Conservation (phyloP, 2,113 vertebrate genomes). For the Periophthalmodon schlosseri region DNA sequence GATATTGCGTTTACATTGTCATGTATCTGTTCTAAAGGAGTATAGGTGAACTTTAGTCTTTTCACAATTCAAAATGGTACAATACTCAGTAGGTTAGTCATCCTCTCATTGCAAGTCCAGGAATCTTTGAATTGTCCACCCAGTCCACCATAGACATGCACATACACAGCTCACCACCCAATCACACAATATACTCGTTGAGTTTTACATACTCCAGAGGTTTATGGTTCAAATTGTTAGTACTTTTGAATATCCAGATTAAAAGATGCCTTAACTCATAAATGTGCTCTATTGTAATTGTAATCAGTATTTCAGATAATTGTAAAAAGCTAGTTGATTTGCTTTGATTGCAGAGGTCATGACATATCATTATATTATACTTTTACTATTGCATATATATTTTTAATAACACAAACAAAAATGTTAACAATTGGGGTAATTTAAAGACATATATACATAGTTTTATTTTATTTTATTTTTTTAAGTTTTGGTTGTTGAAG, state of each 20-base stretch:
- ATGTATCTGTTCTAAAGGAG: conserved; percentile 82
- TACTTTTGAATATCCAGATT: conserved; percentile 1
- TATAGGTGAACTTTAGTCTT: conserved; percentile 81
- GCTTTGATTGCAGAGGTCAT: background rate
- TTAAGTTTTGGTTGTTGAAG: background rate
- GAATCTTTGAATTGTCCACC: conserved; percentile 20
- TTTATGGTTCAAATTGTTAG: conserved; percentile 12
- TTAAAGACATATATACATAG: background rate
- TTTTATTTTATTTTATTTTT: background rate
- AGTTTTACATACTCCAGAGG: conserved; percentile 19
- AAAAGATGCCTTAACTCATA: background rate
- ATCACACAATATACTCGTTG: conserved; percentile 17
- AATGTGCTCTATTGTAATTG: background rate
- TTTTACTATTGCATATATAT: conserved; percentile 3
- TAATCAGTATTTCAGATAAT: background rate
- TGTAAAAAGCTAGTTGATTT: background rate
- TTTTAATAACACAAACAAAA: background rate
- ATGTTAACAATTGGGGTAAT: background rate
- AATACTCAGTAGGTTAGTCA: conserved; percentile 69
- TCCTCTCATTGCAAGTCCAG: conserved; percentile 55
- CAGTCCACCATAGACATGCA: conserved; percentile 17
- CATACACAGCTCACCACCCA: conserved; percentile 27
- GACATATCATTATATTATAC: background rate
- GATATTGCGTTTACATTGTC: conserved; percentile 84
- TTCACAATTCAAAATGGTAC: conserved; percentile 75